Base-by-base conservation (phyloP, 2,113 vertebrate genomes). In the Megalops atlanticus region DNA sequence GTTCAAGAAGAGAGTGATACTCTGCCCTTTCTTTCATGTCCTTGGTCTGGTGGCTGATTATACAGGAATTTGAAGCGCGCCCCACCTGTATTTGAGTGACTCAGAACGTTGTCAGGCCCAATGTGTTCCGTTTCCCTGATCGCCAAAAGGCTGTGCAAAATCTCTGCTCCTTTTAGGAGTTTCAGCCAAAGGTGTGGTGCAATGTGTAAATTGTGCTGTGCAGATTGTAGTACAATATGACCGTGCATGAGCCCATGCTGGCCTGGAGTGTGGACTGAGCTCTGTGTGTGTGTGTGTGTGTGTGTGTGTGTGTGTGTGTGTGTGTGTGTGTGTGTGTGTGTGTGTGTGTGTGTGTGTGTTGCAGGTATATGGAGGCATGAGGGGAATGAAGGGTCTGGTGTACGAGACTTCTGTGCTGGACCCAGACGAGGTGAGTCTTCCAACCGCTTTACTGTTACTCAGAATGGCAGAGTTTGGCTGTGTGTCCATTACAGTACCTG, bases 381-480 rank as follows among this genome's bases (percentile, higher is more conserved):
- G 98, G 83, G 97, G 98, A 33, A 99, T 99, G 97, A 99, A 99
- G 86, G 97, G 98, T 75, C 88, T 99, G 84, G 95, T 99, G 27
- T 98, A 98, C 0, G 98, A 98, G 93, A 99, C 98, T 24, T 99
- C 98, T 0, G 98, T 99, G 78, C 92, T 99, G 87, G 98, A 99
- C 83, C 96, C 98, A 10, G 98, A 99, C 0, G 98, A 99, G 96
- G 98, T 99, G 88, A 90, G 95, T 86, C 21, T 49, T 1, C 15
- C 39, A 36, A 35, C 10, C 21, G 27, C 16, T n/a, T 4, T 14
- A 16, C n/a, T 45, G n/a, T 33, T n/a, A 1, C 77, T 14, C n/a
- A 68, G 16, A 35, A 40, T 7, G 33, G 36, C 15, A 5, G 36
- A 45, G 72, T 8, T 4, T 4, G 40, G 15, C 5, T 74, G 3